These are phyloP conservation scores for Agrilus cyanescens DNA, from an alignment of 2,888 invertebrate genomes.

Conservation along the genomic window DNA sequence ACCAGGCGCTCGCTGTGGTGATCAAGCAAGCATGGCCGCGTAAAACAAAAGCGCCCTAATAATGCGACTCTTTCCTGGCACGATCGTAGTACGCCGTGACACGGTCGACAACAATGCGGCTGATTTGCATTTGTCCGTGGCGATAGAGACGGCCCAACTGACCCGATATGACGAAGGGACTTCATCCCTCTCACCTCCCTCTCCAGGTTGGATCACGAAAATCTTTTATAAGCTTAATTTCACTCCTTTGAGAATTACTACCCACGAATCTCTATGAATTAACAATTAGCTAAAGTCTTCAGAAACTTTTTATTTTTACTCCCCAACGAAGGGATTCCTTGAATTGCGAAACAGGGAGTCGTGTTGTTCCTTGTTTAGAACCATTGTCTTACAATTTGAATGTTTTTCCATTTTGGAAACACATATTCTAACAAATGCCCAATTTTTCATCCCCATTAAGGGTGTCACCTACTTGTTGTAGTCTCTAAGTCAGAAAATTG, in stretches of 20 bases:
- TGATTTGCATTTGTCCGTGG: slow-evolving; percentile 30
- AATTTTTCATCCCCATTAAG: too few species aligned
- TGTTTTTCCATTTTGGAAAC: too few species aligned
- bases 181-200: slow-evolving; percentile 8
- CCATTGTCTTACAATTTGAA: too few species aligned
- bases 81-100: slow-evolving; percentile 25
- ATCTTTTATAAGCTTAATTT: neutral
- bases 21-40: slow-evolving; percentile 28
- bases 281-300: neutral
- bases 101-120: slow-evolving; percentile 27
- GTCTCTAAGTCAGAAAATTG: too few species aligned
- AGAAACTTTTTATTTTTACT: neutral
- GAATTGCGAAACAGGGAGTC: too few species aligned
- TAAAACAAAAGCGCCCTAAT: slow-evolving; percentile 28
- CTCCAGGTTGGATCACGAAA: slow-evolving; percentile 6
- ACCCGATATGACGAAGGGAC: slow-evolving; percentile 22
- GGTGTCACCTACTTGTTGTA: too few species aligned
- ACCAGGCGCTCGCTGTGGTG: slow-evolving; percentile 15
- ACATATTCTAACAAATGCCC: too few species aligned
- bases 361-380: too few species aligned
- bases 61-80: slow-evolving; percentile 26
- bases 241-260: neutral
- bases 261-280: neutral
- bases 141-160: slow-evolving; percentile 20
- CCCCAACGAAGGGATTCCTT: too few species aligned